Base-by-base conservation (phyloP, 2,888 invertebrate genomes). In the Pasiphila rectangulata region DNA sequence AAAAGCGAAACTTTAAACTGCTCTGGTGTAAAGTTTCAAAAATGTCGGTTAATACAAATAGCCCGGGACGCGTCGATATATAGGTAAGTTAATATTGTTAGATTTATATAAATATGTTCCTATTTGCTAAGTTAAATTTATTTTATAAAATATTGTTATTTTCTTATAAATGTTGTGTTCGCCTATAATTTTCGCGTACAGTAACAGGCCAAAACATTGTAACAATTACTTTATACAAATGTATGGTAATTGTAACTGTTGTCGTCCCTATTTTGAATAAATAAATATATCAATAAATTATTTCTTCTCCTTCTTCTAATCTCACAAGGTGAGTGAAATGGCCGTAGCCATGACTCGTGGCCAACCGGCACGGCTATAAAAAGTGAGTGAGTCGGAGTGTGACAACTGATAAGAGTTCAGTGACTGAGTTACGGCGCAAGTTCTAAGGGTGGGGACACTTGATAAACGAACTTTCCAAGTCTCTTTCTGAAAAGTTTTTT, bases 321-420 rank as follows among this genome's bases (percentile, higher is more conserved):
- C 25, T 27, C 3, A 7, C n/a, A n/a, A n/a, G n/a, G n/a, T n/a
- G n/a, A n/a, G n/a, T 29, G 30, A 15, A 30, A 17, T 19, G 17
- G 10, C 30, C 17, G 36, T 16, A 51, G 32, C 17, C 32, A 5
- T 5, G n/a, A 2, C 17, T 17, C 9, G n/a, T 9, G 16, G 10
- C 32, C 17, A 9, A 9, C 17, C 9, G 17, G 30, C 7, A 4
- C 4, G 17, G 46, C 54, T 52, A 55, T 55, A 58, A 58, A 58
- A 58, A 75, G 72, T 75, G 77, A 75, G 73, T 79, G 72, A 72
- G 72, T 63, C 70, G 66, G 72, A 79, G 76, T 82, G 78, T 82
- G 82, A 82, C 80, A 69, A 76, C 79, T 82, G 84, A 85, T 83
- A 84, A 79, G 64, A 57, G 71, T 67, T 64, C 67, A 65, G 64